phyloP scores from a whole-genome alignment of 1,140 invertebrate species.

The Hestina assimilis region DNA sequence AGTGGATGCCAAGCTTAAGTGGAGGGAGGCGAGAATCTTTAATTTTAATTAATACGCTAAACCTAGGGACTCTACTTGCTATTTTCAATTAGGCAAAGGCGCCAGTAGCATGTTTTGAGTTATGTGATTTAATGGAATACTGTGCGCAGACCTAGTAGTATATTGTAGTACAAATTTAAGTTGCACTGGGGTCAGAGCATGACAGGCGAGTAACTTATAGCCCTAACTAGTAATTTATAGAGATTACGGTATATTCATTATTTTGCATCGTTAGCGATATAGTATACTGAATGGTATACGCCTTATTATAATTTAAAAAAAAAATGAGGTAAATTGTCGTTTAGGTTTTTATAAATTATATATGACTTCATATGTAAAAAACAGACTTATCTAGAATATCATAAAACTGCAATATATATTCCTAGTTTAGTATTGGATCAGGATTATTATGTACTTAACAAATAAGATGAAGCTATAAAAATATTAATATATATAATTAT shows the following conservation, averaged over 20 bases:
- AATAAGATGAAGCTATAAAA: too few relatives aligned
- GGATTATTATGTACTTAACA: too few relatives aligned
- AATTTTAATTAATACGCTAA: conserved; percentile 71
- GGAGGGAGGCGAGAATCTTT: conserved; percentile 66
- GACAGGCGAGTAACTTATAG: conserved; percentile 44
- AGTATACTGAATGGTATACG: background rate
- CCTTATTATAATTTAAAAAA: background rate
- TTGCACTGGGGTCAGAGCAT: conserved; percentile 40
- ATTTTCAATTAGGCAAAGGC: conserved; percentile 66
- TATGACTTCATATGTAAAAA: too few relatives aligned
- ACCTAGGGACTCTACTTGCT: conserved; percentile 60
- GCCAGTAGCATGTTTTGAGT: conserved; percentile 69
- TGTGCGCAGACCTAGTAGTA: conserved; percentile 47
- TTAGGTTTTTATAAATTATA: too few relatives aligned
- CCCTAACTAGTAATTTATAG: conserved; percentile 38
- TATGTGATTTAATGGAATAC: conserved; percentile 62
- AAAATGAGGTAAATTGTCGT: too few relatives aligned
- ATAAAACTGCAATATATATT: too few relatives aligned
- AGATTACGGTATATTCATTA: conserved; percentile 38
- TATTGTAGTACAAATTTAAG: conserved; percentile 47
- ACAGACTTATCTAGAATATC: too few relatives aligned
- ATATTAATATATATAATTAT: too few relatives aligned
- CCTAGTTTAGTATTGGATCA: too few relatives aligned
- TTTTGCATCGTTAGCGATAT: conserved; percentile 37
- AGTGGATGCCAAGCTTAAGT: conserved; percentile 57